Conservation (phyloP, 2,113 vertebrate species). For the Trochalopteron elliotii region DNA sequence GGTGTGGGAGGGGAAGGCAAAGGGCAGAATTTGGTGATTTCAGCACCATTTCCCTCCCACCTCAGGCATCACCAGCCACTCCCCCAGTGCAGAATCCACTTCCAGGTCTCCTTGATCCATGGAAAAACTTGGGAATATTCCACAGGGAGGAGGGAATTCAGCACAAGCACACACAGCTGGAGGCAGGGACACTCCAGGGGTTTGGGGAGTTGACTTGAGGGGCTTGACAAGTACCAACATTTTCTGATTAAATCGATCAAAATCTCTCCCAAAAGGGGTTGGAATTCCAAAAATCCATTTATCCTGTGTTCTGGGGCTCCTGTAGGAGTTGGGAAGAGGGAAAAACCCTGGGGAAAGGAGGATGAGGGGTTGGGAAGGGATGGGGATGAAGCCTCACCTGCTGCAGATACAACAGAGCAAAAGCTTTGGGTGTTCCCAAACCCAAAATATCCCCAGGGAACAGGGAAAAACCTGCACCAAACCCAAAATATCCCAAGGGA, state of each 20-base stretch:
- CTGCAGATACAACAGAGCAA: no score
- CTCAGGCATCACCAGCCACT: no score
- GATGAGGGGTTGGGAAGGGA: slow-evolving; percentile 40
- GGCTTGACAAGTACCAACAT: not conserved
- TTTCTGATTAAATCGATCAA: not conserved
- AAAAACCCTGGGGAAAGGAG: not conserved
- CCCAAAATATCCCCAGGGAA: no score
- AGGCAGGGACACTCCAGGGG: not conserved
- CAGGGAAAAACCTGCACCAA: no score
- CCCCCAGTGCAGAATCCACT: not conserved
- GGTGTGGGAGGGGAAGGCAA: slow-evolving; percentile 7
- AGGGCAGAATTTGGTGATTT: not conserved
- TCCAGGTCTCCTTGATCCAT: not conserved
- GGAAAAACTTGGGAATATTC: not conserved
- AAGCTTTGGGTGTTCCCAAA: no score
- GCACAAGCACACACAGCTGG: not conserved
- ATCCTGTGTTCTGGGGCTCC: not conserved
- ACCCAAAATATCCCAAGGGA: no score
- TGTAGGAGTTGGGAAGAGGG: not conserved
- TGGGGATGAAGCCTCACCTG: no score
- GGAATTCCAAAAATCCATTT: not conserved
- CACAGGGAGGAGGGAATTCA: slow-evolving; percentile 20
- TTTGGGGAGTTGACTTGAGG: not conserved
- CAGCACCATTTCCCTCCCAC: no score
- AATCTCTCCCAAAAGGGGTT: not conserved